Conservation (phyloP, 2,113 vertebrate species). For the Edolisoma coerulescens region DNA sequence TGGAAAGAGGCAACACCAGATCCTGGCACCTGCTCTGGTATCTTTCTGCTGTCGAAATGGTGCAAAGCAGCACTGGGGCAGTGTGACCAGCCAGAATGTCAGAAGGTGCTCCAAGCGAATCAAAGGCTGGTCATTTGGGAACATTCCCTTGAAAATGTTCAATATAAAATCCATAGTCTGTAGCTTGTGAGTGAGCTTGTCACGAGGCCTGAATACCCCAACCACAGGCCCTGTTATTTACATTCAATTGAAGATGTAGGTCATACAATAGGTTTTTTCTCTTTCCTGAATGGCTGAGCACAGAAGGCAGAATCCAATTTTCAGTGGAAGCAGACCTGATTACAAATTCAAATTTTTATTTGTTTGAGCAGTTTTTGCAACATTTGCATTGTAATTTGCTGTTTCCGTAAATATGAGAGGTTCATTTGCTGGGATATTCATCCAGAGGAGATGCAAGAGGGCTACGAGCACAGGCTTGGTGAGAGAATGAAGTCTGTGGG, state of each 20-base stretch:
- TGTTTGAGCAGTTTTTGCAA: slow-evolving; percentile 5
- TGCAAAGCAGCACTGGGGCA: background rate
- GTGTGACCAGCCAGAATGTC: background rate
- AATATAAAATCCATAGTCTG: background rate
- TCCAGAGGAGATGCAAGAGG: background rate
- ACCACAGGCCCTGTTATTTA: slow-evolving; percentile 16
- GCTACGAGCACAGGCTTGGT: background rate
- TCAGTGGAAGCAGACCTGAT: background rate
- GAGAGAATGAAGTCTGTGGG: background rate
- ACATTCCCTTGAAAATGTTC: background rate
- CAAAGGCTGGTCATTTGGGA: rapidly evolving
- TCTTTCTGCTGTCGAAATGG: background rate
- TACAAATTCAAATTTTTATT: slow-evolving; percentile 20
- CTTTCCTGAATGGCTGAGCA: background rate
- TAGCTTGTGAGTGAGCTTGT: background rate
- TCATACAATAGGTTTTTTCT: background rate
- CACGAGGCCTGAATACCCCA: background rate
- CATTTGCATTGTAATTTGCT: slow-evolving; percentile 8
- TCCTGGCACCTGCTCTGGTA: background rate
- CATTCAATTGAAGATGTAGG: slow-evolving; percentile 43
- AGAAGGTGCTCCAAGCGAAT: background rate
- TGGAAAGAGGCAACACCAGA: background rate
- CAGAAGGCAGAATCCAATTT: slow-evolving; percentile 34
- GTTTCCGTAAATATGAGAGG: background rate
- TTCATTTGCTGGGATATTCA: background rate